Percentiles rank a stretch among this genome's conserved stretches.
Evolutionary conservation across 2,797 vertebrate genomes (phyloP).

Genomic region (Sibirionetta formosa): DNA sequence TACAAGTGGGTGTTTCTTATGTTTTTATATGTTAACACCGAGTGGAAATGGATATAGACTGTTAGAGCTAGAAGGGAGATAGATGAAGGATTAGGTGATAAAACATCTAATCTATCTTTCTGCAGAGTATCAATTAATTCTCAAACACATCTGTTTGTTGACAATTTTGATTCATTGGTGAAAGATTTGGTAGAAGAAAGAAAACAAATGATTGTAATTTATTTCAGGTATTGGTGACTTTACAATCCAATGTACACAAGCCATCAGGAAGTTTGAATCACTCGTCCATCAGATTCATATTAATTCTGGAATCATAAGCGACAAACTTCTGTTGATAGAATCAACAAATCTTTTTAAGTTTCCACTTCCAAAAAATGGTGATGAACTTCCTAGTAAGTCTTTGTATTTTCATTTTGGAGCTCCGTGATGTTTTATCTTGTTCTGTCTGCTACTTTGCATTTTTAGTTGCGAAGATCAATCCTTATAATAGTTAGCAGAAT

Average conservation of each 20-base stretch:
- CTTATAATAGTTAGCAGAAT: not conserved
- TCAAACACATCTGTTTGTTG: not conserved
- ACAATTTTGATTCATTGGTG: not conserved
- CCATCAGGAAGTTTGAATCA: conserved; percentile 88
- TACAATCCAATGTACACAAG: conserved; percentile 82
- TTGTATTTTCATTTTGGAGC: not conserved
- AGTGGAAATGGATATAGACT: not conserved
- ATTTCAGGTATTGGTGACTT: conserved; percentile 88
- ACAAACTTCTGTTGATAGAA: conserved; percentile 86
- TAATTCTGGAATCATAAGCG: conserved; percentile 87
- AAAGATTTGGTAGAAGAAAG: not conserved
- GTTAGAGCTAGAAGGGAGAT: not conserved
- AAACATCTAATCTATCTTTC: not conserved
- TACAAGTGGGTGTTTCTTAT: not conserved
- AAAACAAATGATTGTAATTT: not conserved
- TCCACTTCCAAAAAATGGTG: conserved; percentile 69
- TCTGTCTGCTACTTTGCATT: not conserved
- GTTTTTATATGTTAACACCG: not conserved
- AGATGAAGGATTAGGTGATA: not conserved
- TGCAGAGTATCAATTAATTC: not conserved
- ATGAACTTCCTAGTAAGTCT: conserved; percentile 86
- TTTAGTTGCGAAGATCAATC: not conserved
- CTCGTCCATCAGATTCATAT: conserved; percentile 90
- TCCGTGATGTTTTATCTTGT: not conserved
- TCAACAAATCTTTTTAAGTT: conserved; percentile 90